Evolutionary conservation across 2,888 invertebrate genomes (phyloP), one percentile per base, ranked within the genome.

Genomic region (Boloria euphrosyne): DNA sequence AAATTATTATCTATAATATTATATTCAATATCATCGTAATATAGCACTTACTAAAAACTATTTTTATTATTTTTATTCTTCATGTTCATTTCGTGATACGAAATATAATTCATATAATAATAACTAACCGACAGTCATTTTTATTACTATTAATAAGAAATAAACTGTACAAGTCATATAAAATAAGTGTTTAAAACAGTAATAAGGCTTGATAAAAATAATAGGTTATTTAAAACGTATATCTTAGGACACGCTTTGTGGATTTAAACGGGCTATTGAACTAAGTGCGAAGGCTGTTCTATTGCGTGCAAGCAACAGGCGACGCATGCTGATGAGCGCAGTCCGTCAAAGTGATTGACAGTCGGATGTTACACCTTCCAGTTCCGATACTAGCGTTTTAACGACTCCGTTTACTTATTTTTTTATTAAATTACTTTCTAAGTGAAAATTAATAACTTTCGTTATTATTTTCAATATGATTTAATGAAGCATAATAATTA

Each of bases 301-400:
- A 68, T 72, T 66, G 71, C 54, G 43, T 57, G 65, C 65, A 60
- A 57, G 65, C 65, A 67, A 64, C 50, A 67, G 53, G 68, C 54
- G 54, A 68, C 57, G 66, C 63, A 71, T 70, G 57, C 62, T 68
- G 61, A 70, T 70, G 62, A 70, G 68, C 46, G 27, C 47, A 38
- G 38, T 62, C 38, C 46, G 63, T 71, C 72, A 70, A 70, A 60
- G 64, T 65, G 49, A 73, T 71, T 76, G 76, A 73, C 77, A 77
- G 76, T 76, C 76, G 74, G 76, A 77, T 75, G 74, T 69, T 65
- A 71, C 59, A 71, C 76, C 68, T 67, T 72, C 70, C 70, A 73
- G 72, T 74, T 75, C 66, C 73, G 72, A 75, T 72, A 62, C 61
- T 59, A 60, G 52, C 43, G 54, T 60, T 53, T 38, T 60, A 18